phyloP scores from a whole-genome alignment of 2,888 invertebrate genomes.

The Andrena haemorrhoa region DNA sequence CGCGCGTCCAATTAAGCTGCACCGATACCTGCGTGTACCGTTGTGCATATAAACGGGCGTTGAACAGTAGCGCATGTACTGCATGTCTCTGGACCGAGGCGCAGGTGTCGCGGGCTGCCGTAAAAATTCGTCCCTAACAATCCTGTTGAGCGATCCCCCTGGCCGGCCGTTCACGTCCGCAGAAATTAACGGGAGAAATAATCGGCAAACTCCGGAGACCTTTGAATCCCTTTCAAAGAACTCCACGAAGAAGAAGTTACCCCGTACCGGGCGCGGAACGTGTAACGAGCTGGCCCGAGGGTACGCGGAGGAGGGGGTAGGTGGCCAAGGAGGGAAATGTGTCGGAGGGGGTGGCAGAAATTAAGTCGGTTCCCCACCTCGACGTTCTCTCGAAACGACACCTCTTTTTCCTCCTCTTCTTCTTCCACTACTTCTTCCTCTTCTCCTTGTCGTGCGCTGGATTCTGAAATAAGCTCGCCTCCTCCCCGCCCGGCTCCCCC shows the following conservation, averaged over 20 bases:
- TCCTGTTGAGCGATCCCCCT: background rate
- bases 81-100: background rate
- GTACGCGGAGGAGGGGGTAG: constrained; percentile 35
- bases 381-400: constrained; percentile 78
- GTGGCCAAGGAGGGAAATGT: constrained; percentile 58
- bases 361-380: constrained; percentile 79
- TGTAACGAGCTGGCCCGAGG: constrained; percentile 72
- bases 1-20: background rate
- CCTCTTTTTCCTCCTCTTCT: constrained; percentile 76
- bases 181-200: constrained; percentile 61
- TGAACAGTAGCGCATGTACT: background rate
- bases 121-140: background rate
- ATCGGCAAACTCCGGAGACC: constrained; percentile 55
- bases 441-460: constrained; percentile 73
- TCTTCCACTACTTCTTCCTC: constrained; percentile 72
- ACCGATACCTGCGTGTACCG: background rate
- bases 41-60: background rate
- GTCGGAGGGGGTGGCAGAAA: constrained; percentile 78
- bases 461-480: constrained; percentile 81
- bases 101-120: background rate
- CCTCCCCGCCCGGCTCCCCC: constrained; percentile 43
- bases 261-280: constrained; percentile 68
- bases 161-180: constrained; percentile 2
- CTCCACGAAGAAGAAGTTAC: constrained; percentile 62
- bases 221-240: constrained; percentile 60